Percentiles rank a stretch among this genome's conserved stretches.
phyloP scores from a whole-genome alignment of 2,888 invertebrate genomes.

The Drosophila paucipuncta region DNA sequence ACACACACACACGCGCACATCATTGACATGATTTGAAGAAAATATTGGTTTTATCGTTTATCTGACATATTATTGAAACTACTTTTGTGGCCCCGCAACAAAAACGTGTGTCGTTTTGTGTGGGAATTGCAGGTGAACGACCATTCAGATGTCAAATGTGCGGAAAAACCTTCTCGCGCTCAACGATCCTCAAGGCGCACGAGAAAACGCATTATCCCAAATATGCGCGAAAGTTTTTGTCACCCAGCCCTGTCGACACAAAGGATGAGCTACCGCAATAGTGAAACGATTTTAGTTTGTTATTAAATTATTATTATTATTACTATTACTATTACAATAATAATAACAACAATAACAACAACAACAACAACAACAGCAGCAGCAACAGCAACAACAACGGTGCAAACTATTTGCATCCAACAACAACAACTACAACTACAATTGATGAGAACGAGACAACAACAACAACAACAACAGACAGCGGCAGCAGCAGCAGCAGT shows the following conservation, averaged over 20 bases:
- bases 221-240: constrained; percentile 95
- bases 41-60: background rate
- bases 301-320: constrained; percentile 85
- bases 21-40: background rate
- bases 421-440: constrained; percentile 58
- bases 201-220: constrained; percentile 97
- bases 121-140: constrained; percentile 88
- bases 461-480: constrained; percentile 20
- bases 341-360: constrained; percentile 71
- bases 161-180: constrained; percentile 95
- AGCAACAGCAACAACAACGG: constrained; percentile 30
- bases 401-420: constrained; percentile 40
- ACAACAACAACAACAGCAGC: constrained; percentile 39
- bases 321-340: constrained; percentile 84
- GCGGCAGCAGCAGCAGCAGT: constrained; percentile 13
- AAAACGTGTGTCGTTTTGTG: constrained; percentile 3
- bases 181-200: constrained; percentile 95
- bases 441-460: constrained; percentile 56
- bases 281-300: constrained; percentile 86
- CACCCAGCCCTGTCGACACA: constrained; percentile 93
- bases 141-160: constrained; percentile 95
- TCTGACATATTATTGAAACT: constrained; percentile 38
- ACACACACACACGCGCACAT: background rate
- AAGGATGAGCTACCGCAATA: constrained; percentile 93
- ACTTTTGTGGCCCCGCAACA: constrained; percentile 31